phyloP scores from a whole-genome alignment of 2,797 vertebrate species.

The Periophthalmus magnuspinnatus region DNA sequence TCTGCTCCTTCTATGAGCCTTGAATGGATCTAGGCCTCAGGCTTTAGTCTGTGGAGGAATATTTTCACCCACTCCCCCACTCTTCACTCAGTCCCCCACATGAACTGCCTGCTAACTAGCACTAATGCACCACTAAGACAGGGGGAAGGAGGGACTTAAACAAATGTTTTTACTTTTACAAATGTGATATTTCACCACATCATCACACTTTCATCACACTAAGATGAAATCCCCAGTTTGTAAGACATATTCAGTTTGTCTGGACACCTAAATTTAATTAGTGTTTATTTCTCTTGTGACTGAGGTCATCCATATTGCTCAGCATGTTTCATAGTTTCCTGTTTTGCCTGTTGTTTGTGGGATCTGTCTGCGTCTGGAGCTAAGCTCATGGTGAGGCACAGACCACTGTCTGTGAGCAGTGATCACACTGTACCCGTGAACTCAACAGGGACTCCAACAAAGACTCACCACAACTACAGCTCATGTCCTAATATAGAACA shows the following conservation, averaged over 20 bases:
- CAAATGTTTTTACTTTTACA: background rate
- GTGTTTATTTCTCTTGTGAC: constrained; percentile 24
- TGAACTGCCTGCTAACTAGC: constrained; percentile 44
- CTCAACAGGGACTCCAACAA: constrained; percentile 60
- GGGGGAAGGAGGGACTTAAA: background rate
- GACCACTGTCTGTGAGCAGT: constrained; percentile 29
- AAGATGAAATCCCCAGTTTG: background rate
- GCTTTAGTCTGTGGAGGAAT: constrained; percentile 50
- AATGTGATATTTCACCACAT: no score
- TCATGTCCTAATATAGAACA: constrained; percentile 52
- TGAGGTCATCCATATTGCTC: constrained; percentile 34
- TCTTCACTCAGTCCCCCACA: constrained; percentile 28
- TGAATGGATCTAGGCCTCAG: constrained; percentile 69
- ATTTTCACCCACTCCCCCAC: constrained; percentile 29
- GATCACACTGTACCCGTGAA: constrained; percentile 49
- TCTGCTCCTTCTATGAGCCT: constrained; percentile 42
- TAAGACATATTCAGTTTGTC: constrained; percentile 6
- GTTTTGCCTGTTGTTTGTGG: constrained; percentile 69
- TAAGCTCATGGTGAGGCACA: constrained; percentile 52
- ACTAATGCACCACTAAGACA: constrained; percentile 19
- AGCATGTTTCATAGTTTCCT: constrained; percentile 67
- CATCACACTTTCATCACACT: no score
- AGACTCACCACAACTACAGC: constrained; percentile 50
- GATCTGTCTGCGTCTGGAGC: constrained; percentile 58
- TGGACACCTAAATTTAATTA: constrained; percentile 27